Percentiles rank a stretch among this genome's conserved stretches.
These are phyloP conservation scores for Megalops atlanticus DNA, from an alignment of 2,113 vertebrate genomes.

Conservation along the genomic window DNA sequence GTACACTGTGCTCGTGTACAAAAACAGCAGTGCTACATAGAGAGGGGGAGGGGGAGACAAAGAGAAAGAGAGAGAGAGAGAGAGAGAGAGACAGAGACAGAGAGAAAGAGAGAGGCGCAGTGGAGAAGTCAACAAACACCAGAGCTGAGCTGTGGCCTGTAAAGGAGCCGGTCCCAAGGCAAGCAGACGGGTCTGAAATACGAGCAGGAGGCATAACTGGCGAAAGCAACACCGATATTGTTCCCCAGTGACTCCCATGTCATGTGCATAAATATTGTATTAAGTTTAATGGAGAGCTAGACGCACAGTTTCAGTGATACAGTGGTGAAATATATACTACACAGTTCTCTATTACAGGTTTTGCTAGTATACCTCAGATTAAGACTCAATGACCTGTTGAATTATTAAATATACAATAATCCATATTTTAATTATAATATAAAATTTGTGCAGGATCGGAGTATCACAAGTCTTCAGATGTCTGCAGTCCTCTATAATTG, in stretches of 20 bases:
- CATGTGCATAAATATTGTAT: neutral
- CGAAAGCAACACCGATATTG: neutral
- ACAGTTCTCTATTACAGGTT: neutral
- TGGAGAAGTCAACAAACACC: slow-evolving; percentile 3
- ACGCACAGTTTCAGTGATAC: slow-evolving; percentile 1
- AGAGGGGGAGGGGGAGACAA: no score
- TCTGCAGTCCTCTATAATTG: no score
- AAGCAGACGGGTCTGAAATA: neutral
- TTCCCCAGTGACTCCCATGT: neutral
- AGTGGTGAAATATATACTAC: neutral
- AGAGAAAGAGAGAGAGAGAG: neutral
- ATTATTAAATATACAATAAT: neutral
- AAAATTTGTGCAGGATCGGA: no score
- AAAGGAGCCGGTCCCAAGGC: neutral
- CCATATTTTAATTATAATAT: no score
- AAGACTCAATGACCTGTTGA: neutral
- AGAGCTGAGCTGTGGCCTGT: neutral
- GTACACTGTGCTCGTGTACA: slow-evolving; percentile 3
- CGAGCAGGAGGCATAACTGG: neutral
- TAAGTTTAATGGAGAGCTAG: neutral
- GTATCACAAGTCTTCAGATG: no score
- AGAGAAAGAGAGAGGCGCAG: neutral
- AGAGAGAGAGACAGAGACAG: neutral
- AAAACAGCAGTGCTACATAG: no score
- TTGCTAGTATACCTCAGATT: neutral